Evolutionary conservation across 2,797 vertebrate species (phyloP).

Genomic region (Rhabdomys pumilio): DNA sequence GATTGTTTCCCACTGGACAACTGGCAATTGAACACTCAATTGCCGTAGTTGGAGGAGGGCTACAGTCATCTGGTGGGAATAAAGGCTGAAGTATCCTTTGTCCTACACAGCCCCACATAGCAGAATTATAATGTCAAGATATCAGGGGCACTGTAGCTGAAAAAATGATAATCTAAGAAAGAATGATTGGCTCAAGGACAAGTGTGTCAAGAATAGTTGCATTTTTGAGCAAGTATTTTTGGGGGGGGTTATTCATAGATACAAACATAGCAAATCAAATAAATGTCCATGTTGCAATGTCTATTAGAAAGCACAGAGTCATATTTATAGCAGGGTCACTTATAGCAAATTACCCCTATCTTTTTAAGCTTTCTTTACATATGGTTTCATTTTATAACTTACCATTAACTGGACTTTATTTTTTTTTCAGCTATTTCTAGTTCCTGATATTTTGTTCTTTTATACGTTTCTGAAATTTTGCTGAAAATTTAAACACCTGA

Average conservation of each 20-base stretch:
- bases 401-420: neutral
- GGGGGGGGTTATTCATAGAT: neutral
- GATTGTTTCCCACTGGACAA: neutral
- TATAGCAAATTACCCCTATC: neutral
- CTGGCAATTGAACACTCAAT: neutral
- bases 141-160: neutral
- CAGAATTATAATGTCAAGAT: neutral
- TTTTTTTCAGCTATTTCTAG: constrained; percentile 26
- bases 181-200: neutral
- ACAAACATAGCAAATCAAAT: constrained; percentile 10
- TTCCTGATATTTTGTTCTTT: neutral
- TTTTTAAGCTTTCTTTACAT: constrained; percentile 22
- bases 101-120: too few relatives aligned
- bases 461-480: constrained; percentile 21
- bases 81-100: neutral
- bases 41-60: neutral
- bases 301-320: neutral
- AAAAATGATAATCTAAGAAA: neutral
- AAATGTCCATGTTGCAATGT: constrained; percentile 21
- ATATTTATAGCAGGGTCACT: neutral
- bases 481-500: constrained; percentile 39
- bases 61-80: neutral
- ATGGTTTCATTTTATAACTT: neutral
- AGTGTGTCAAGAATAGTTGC: constrained; percentile 2
- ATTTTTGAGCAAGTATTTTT: constrained; percentile 31